A percentile compares a stretch with the other conserved stretches of the same genome.
phyloP scores from a whole-genome alignment of 37 sponge, comb jelly and placozoan genomes.

The Oopsacas minuta region DNA sequence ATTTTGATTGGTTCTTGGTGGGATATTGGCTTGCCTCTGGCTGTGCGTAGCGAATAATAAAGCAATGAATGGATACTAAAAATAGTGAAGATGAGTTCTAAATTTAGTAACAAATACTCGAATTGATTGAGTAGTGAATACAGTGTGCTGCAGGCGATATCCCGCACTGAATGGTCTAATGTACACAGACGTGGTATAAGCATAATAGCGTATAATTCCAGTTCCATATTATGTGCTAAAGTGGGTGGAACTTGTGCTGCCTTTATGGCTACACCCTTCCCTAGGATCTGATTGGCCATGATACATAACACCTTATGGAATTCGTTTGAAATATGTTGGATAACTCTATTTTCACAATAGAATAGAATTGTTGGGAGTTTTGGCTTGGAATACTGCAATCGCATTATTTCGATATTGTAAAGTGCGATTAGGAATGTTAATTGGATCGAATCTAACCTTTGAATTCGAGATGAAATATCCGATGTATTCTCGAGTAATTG shows the following conservation, averaged over 20 bases:
- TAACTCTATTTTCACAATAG: constrained; percentile 1
- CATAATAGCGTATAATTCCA: background rate
- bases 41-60: background rate
- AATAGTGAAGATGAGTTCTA: background rate
- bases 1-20: background rate
- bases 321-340: background rate
- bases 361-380: background rate
- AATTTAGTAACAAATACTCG: background rate
- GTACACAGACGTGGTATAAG: background rate
- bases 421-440: background rate
- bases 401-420: background rate
- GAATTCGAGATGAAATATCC: background rate
- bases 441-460: background rate
- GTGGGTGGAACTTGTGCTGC: background rate
- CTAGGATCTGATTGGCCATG: constrained; percentile 1
- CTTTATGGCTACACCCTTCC: background rate
- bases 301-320: constrained; percentile 14
- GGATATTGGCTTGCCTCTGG: background rate
- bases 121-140: background rate
- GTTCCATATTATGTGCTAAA: background rate
- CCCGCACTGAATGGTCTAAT: background rate
- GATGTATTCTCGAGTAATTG: background rate
- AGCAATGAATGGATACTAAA: background rate
- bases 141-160: background rate
- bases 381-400: background rate